Percentiles rank a stretch among this genome's conserved stretches.
These are phyloP conservation scores for Numenius phaeopus DNA, from an alignment of 2,797 vertebrate species.

Conservation along the genomic window DNA sequence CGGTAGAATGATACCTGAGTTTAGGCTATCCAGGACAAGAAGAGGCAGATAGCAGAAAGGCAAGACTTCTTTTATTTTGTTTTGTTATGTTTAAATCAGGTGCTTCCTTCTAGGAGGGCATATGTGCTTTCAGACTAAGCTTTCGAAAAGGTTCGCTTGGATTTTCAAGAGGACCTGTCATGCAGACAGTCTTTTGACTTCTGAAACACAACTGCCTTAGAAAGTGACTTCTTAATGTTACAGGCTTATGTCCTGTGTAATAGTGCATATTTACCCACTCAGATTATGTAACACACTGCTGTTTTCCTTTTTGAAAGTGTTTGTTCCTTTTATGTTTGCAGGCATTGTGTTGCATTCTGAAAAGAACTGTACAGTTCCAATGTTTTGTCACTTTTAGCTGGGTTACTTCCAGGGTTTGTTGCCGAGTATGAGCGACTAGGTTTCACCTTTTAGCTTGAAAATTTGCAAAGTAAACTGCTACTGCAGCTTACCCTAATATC, in stretches of 20 bases:
- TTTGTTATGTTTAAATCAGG: neutral
- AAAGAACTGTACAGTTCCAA: neutral
- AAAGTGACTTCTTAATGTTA: neutral
- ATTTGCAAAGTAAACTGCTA: neutral
- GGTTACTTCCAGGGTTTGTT: neutral
- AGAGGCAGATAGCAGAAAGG: neutral
- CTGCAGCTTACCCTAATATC: neutral
- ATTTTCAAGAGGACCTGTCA: neutral
- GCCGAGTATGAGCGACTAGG: neutral
- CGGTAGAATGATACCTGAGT: neutral
- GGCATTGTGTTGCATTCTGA: neutral
- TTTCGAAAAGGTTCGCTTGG: neutral
- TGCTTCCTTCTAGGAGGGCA: neutral
- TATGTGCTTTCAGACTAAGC: neutral
- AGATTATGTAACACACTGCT: neutral
- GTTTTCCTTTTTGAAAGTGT: neutral
- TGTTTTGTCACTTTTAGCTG: neutral
- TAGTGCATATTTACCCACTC: neutral
- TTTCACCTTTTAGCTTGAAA: constrained; percentile 20
- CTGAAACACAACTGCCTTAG: neutral
- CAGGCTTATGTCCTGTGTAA: neutral
- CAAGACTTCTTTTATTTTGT: neutral
- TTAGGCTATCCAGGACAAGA: neutral
- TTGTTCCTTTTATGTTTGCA: neutral
- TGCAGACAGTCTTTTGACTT: neutral